Evolutionary conservation across 2,888 invertebrate species (phyloP).

Genomic region (Amphipoea lucens): DNA sequence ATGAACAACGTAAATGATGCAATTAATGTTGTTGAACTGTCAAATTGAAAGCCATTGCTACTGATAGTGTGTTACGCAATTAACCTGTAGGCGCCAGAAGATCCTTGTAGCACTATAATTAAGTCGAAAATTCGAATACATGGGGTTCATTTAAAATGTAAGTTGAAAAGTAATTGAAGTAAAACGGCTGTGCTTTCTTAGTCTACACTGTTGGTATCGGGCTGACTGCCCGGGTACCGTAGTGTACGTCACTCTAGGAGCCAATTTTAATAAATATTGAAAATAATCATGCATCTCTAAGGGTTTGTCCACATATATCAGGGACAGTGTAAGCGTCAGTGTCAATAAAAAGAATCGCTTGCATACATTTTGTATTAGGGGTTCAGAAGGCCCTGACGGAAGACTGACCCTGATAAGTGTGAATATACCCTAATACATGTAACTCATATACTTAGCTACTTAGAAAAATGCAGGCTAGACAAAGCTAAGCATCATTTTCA

Average conservation of each 20-base stretch:
- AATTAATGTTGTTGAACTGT: too few relatives aligned
- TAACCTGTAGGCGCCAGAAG: too few relatives aligned
- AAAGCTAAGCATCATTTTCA: conserved; percentile 16
- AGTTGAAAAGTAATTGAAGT: not conserved
- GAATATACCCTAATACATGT: not conserved
- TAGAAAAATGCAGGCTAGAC: conserved; percentile 29
- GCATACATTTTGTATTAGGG: not conserved
- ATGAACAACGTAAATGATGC: too few relatives aligned
- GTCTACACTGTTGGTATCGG: not conserved
- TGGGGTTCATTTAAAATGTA: not conserved
- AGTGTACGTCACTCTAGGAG: not conserved
- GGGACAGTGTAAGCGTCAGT: not conserved
- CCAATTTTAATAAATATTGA: not conserved
- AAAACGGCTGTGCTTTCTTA: not conserved
- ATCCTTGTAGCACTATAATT: not conserved
- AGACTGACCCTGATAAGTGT: not conserved
- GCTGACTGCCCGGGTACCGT: not conserved
- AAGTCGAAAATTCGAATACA: not conserved
- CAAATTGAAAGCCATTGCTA: too few relatives aligned
- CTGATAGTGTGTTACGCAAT: too few relatives aligned
- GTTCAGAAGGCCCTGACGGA: not conserved
- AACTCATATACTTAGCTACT: not conserved
- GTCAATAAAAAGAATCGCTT: not conserved
- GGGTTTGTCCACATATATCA: not conserved
- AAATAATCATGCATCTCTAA: not conserved